Evolutionary conservation across 2,113 vertebrate genomes (phyloP).

Genomic region (Xenopus laevis): DNA sequence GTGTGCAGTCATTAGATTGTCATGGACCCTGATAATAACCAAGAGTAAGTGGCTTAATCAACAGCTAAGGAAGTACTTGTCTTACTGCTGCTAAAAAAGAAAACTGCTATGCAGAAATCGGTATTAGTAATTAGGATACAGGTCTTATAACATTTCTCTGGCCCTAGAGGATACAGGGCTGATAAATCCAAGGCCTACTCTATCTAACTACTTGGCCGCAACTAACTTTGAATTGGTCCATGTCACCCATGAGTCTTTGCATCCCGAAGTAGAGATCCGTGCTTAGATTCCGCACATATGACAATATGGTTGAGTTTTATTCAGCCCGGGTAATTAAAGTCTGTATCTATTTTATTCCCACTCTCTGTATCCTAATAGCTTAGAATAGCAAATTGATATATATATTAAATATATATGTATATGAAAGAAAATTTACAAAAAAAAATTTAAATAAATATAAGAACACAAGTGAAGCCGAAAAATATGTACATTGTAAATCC

Average conservation of each 20-base stretch:
- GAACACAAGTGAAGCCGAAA: conserved; percentile 53
- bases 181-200: no score
- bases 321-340: conserved; percentile 67
- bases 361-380: conserved; percentile 70
- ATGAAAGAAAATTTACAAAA: conserved; percentile 49
- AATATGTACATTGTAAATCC: conserved; percentile 61
- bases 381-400: conserved; percentile 80
- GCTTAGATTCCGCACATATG: no score
- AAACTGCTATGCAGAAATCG: conserved; percentile 35
- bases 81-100: conserved; percentile 27
- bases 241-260: no score
- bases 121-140: conserved; percentile 8
- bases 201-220: no score
- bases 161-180: background rate
- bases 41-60: background rate
- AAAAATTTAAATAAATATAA: background rate
- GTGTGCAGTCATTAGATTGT: background rate
- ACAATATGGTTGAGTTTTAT: conserved; percentile 79
- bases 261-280: no score
- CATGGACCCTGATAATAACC: background rate
- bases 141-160: background rate
- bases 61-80: conserved; percentile 7
- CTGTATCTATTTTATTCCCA: conserved; percentile 63
- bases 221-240: no score
- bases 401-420: conserved; percentile 53